These are phyloP conservation scores for Antedon mediterranea DNA, from an alignment of 53 echinoderm and acorn worm genomes.

Conservation along the genomic window DNA sequence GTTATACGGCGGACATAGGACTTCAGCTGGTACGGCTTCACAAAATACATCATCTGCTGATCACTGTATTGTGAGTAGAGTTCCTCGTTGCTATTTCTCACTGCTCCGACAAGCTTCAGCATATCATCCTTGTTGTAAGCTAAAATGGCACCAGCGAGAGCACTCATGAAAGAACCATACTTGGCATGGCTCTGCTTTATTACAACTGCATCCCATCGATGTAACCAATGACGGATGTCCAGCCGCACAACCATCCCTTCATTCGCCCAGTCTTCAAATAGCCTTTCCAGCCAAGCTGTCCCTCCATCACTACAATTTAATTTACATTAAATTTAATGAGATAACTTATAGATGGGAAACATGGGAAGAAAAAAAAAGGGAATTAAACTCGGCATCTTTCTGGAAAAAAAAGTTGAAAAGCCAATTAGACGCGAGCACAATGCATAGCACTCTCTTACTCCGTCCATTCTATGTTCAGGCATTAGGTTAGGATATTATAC, in stretches of 20 bases:
- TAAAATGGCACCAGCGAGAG: conserved; percentile 44
- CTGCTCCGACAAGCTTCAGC: conserved; percentile 20
- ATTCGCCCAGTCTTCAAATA: conserved; percentile 27
- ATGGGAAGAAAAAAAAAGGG: too few relatives aligned
- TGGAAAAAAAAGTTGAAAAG: too few relatives aligned
- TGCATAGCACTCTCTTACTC: too few relatives aligned
- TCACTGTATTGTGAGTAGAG: conserved; percentile 15
- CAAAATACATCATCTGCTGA: conserved; percentile 35
- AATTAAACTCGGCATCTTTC: too few relatives aligned
- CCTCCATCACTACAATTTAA: conserved; percentile 23
- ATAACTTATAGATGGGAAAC: too few relatives aligned
- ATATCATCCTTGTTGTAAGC: conserved; percentile 44
- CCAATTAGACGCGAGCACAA: too few relatives aligned
- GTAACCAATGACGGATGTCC: conserved; percentile 43
- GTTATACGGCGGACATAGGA: conserved; percentile 33
- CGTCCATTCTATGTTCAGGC: too few relatives aligned
- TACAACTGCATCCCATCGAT: conserved; percentile 43
- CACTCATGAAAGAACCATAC: conserved; percentile 42
- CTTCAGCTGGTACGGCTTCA: conserved; percentile 21
- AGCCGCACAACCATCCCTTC: conserved; percentile 45
- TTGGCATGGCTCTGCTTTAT: conserved; percentile 37
- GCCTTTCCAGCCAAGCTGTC: conserved; percentile 19
- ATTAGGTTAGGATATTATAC: not conserved
- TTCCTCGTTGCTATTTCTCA: conserved; percentile 22
- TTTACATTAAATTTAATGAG: too few relatives aligned